Evolutionary conservation across 2,797 vertebrate species (phyloP), one percentile per base, ranked within the genome.

Genomic region (Pseudochromis fuscus): DNA sequence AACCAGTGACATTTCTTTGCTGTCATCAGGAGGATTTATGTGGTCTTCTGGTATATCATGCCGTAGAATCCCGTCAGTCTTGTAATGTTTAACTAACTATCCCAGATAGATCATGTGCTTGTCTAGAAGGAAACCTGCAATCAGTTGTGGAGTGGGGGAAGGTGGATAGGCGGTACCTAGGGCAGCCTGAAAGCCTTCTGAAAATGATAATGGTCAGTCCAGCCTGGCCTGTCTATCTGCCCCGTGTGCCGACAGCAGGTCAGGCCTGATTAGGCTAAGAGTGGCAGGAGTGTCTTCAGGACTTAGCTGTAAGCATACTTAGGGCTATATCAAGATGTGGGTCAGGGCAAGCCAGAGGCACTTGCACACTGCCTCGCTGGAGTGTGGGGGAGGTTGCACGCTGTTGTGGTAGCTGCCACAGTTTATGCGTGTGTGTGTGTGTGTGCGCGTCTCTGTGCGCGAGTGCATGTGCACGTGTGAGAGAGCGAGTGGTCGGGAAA

Each of bases 241-340:
- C 75, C 76, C 48, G 71, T 79, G 64, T 55, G 59, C 81, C 67
- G 84, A 91, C 90, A 91, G 88, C 88, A 92, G 91, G 89, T 91
- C 86, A 85, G 82, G 84, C 82, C 93, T 93, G 93, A 94, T 94
- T 94, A 93, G 90, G 90, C 89, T 89, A 89, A 90, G 89, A 93
- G 88, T 91, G 91, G 91, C 90, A 93, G 90, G 91, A 90, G 91
- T 91, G 93, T 92, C 91, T 93, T 90, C 89, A 87, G 91, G 93
- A 94, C 92, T 95, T 94, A 94, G 90, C 90, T 91, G 88, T 95
- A 94, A 95, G 93, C 93, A 87, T 93, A 93, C 94, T 94, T 94
- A 94, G 89, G 92, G 93, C 94, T 95, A 93, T 94, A 95, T 93
- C 93, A 94, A 94, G 94, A 95, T 94, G 91, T 94, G 93, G 94